Evolutionary conservation across 92 coral and sea anemone species (phyloP), one percentile per base, ranked within the genome.

Genomic region (Diadumene lineata): DNA sequence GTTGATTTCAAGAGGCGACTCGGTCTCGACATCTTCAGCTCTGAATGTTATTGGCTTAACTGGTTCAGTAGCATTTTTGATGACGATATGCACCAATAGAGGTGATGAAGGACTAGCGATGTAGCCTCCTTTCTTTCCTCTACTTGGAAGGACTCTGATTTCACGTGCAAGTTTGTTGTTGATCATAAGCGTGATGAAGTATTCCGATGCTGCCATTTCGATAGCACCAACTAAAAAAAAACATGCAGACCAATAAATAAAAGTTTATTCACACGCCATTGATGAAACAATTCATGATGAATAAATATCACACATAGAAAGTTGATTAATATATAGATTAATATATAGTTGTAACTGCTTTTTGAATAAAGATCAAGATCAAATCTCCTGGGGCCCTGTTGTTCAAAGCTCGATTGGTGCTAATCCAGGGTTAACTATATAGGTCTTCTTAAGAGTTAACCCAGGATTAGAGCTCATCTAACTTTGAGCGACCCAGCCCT

Each of bases 1-100:
- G 73, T 96, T 92, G 29, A 96, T 76, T 31, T 88, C 86, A 48
- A 96, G 71, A 73, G 63, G 77, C 50, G 89, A 74, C 64, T 78
- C 67, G 8, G 99, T 96, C 55, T 96, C 93, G 28, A 88, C 82
- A 60, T 96, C 99, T 70, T 92, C 81, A 17, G 87, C 99, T 33
- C 79, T 78, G 74, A 96, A 89, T 1, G 64, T 70, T 21, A 96
- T 93, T 13, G 99, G 93, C 0, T 73, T 66, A 19, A n/a, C n/a
- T n/a, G 97, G 73, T 23, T 68, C 74, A 64, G 66, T 43, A 18
- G 84, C 83, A 13, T 91, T 89, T 53, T 91, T 93, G 57, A 96
- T 82, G 46, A 92, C 80, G 68, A 96, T 92, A n/a, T 80, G 80
- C 44, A 96, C 90, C 74, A 89, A 92, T 11, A 92, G 69, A 72